Evolutionary conservation across 2,888 invertebrate genomes (phyloP), one percentile per base, ranked within the genome.

Genomic region (Loripinus fragilis): DNA sequence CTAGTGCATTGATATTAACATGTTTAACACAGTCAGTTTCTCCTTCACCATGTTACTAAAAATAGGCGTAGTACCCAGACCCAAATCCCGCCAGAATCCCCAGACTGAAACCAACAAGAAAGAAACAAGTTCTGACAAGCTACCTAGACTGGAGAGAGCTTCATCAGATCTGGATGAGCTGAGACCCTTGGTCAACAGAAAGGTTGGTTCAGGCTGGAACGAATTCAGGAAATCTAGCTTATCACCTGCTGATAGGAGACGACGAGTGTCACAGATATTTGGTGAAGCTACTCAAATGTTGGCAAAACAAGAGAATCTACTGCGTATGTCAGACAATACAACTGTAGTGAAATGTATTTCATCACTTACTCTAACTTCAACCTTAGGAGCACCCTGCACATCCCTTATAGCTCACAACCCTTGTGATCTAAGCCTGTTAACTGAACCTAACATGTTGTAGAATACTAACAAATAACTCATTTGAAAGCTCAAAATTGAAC

Each of bases 241-340:
- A 35, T 41, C 67, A 5, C 10, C 71, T 3, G 83, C 79, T 68
- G 70, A 67, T 17, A 75, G 79, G 42, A 55, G 75, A 45, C 77
- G 79, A 41, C 74, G 76, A 60, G 78, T 84, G 30, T 78, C 86
- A 55, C 78, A 77, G 48, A 77, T 87, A 33, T 83, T 85, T 71
- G 87, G 87, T 41, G 83, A 64, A 28, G 80, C 79, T 15, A 68
- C 78, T 5, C 72, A 74, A 20, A 65, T 76, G 15, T 50, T 80
- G 25, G 73, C 76, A n/a, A 80, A 84, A 17, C 78, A 82, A 70
- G 83, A 85, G 60, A 76, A 70, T 38, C 75, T 84, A 25, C 74
- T 83, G 50, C 81, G 86, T 86, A 86, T 83, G 86, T 86, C 38
- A 30, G 52, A 8, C 23, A 52, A 52, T 52, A 52, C 10, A n/a